These are phyloP conservation scores for Hydrozoanthus gracilis DNA, from an alignment of 92 coral and sea anemone genomes.

Conservation along the genomic window DNA sequence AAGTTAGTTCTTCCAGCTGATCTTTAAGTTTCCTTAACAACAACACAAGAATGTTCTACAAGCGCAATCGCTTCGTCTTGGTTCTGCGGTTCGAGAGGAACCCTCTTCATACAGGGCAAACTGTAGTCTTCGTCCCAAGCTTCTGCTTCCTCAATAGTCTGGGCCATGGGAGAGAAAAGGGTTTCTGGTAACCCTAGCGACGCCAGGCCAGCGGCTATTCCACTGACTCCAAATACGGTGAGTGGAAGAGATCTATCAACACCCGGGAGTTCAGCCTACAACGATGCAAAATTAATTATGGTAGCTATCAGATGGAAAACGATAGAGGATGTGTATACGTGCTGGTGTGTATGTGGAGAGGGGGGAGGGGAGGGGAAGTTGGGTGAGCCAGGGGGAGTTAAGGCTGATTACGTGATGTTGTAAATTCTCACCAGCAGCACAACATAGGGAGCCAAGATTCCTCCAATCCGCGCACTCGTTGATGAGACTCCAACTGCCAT, in stretches of 20 bases:
- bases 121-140: conserved; percentile 82
- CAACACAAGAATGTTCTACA: background rate
- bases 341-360: too few species aligned
- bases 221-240: conserved; percentile 78
- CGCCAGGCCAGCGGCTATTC: conserved; percentile 75
- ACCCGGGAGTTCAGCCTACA: conserved; percentile 66
- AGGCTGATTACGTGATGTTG: too few species aligned
- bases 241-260: conserved; percentile 61
- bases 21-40: too few species aligned
- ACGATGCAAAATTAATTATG: background rate
- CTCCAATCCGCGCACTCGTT: conserved; percentile 84
- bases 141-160: conserved; percentile 82
- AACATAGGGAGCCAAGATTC: conserved; percentile 81
- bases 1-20: too few species aligned
- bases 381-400: too few species aligned
- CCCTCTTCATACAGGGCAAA: conserved; percentile 16
- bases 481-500: conserved; percentile 80
- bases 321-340: background rate
- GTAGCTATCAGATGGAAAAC: background rate
- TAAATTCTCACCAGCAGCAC: conserved; percentile 61
- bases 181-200: conserved; percentile 88
- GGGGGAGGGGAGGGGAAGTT: too few species aligned
- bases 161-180: conserved; percentile 84
- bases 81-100: background rate
- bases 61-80: background rate